A percentile compares a stretch with the other conserved stretches of the same genome.
These are phyloP conservation scores for Lota lota DNA, from an alignment of 2,113 vertebrate genomes.

Conservation along the genomic window DNA sequence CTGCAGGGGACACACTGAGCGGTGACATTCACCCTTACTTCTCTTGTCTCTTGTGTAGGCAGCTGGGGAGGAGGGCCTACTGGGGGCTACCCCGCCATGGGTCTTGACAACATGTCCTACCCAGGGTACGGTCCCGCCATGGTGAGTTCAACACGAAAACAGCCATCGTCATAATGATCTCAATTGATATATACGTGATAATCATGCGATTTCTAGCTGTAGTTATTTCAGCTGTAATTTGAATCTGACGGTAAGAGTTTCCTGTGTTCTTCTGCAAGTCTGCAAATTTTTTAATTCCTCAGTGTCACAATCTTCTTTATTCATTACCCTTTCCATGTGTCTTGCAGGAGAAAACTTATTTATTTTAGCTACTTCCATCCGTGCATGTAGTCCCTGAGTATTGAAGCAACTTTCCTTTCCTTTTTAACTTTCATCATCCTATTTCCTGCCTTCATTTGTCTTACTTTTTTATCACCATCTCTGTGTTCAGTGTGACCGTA, in stretches of 20 bases:
- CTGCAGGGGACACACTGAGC: no score
- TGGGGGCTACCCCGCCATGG: constrained; percentile 65
- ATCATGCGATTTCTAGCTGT: constrained; percentile 28
- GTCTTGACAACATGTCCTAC: constrained; percentile 63
- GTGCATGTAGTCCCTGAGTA: constrained; percentile 10
- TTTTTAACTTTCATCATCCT: constrained; percentile 27
- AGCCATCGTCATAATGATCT: neutral
- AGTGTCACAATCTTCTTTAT: constrained; percentile 9
- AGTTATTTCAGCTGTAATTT: constrained; percentile 57
- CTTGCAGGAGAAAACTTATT: constrained; percentile 40
- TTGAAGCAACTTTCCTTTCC: constrained; percentile 13
- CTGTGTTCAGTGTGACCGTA: neutral
- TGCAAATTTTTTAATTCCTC: constrained; percentile 13
- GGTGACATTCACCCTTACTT: neutral
- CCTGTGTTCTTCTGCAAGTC: constrained; percentile 10
- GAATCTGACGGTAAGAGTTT: constrained; percentile 53
- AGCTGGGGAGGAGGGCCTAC: constrained; percentile 67
- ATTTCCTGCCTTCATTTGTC: constrained; percentile 7
- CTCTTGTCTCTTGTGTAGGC: constrained; percentile 42
- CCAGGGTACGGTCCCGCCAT: constrained; percentile 50
- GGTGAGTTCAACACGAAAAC: constrained; percentile 54
- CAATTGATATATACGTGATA: neutral
- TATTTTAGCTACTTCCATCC: constrained; percentile 6
- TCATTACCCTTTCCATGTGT: constrained; percentile 13
- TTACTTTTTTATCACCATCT: constrained; percentile 20